phyloP scores from a whole-genome alignment of 1,140 invertebrate species.

The Drosophila mojavensis region DNA sequence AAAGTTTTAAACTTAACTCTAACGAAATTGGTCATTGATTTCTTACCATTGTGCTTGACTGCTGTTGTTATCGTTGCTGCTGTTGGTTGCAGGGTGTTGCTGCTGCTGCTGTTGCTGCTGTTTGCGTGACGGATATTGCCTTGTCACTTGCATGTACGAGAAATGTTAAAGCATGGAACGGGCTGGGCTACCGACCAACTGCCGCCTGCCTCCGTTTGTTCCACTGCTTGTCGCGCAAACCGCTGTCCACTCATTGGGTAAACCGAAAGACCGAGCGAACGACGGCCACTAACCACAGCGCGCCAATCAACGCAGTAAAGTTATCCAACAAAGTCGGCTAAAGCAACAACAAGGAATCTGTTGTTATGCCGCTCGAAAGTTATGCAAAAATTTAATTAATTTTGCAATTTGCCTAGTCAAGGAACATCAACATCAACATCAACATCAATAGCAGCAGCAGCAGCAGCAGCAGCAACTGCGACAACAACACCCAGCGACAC shows the following conservation, averaged over 20 bases:
- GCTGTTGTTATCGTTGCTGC: slow-evolving; percentile 35
- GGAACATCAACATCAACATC: slow-evolving; percentile 7
- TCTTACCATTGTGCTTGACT: slow-evolving; percentile 52
- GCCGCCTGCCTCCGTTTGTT: slow-evolving; percentile 32
- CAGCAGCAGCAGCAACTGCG: slow-evolving; percentile 9
- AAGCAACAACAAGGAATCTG: slow-evolving; percentile 21
- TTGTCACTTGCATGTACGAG: slow-evolving; percentile 82
- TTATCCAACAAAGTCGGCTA: slow-evolving; percentile 38
- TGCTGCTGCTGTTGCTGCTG: slow-evolving; percentile 52
- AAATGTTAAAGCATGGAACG: slow-evolving; percentile 71
- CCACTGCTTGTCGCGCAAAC: slow-evolving; percentile 29
- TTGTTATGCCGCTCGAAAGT: slow-evolving; percentile 70
- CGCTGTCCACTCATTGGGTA: slow-evolving; percentile 41
- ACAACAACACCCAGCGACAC: slow-evolving; percentile 12
- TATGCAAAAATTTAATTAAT: slow-evolving; percentile 81
- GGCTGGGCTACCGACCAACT: slow-evolving; percentile 39
- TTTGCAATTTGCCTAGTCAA: slow-evolving; percentile 72
- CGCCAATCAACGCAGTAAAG: slow-evolving; percentile 70
- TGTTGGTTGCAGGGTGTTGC: slow-evolving; percentile 54
- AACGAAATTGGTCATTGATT: slow-evolving; percentile 30
- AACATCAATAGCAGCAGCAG: not conserved
- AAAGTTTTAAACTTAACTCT: not conserved
- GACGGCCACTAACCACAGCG: slow-evolving; percentile 58
- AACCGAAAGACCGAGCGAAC: slow-evolving; percentile 32
- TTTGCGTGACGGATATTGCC: slow-evolving; percentile 81